These are phyloP conservation scores for Ciconia boyciana DNA, from an alignment of 2,113 vertebrate species.

Conservation along the genomic window DNA sequence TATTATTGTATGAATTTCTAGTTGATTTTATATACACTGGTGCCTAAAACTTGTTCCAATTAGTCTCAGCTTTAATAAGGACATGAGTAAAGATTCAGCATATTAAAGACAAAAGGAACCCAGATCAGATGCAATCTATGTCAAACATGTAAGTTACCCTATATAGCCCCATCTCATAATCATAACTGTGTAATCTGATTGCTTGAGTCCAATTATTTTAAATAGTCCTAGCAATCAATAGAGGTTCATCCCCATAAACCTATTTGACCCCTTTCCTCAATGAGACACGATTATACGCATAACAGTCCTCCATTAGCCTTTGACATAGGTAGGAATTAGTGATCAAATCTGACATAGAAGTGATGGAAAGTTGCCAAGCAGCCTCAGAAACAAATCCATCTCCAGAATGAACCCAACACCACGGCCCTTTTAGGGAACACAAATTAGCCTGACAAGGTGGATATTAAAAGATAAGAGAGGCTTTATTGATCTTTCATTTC, in stretches of 20 bases:
- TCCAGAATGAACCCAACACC: neutral
- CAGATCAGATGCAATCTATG: neutral
- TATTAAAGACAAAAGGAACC: neutral
- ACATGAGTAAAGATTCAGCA: neutral
- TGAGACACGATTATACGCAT: neutral
- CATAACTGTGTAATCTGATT: slow-evolving; percentile 5
- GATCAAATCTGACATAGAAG: neutral
- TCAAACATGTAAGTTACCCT: neutral
- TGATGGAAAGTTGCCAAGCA: neutral
- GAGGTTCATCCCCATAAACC: slow-evolving; percentile 1
- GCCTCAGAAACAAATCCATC: neutral
- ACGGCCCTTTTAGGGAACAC: neutral
- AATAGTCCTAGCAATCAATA: slow-evolving; percentile 34
- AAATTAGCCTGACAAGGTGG: neutral
- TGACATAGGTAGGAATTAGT: slow-evolving; percentile 15
- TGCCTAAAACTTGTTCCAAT: neutral
- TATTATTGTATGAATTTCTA: neutral
- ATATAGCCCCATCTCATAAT: neutral
- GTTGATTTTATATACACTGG: neutral
- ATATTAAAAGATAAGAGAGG: slow-evolving; percentile 1
- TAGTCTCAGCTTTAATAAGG: neutral
- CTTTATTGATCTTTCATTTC: slow-evolving; percentile 36
- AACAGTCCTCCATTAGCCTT: slow-evolving; percentile 43
- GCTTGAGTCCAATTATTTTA: slow-evolving; percentile 40
- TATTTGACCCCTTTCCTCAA: slow-evolving; percentile 3